Evolutionary conservation across 2,797 vertebrate species (phyloP).

Genomic region (Ctenopoma kingsleyae): DNA sequence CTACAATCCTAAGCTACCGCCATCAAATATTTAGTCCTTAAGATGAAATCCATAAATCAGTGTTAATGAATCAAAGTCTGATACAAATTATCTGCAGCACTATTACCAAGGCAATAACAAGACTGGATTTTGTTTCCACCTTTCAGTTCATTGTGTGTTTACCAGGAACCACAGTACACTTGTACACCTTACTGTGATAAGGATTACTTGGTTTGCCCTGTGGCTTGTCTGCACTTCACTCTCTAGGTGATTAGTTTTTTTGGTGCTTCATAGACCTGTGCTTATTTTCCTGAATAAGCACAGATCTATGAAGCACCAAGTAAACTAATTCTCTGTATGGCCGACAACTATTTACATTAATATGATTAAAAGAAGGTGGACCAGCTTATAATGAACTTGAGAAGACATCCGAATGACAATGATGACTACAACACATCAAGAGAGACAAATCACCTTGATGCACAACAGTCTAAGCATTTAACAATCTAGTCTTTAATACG

Average conservation of each 20-base stretch:
- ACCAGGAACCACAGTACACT: conserved; percentile 1
- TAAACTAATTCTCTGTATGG: conserved; percentile 61
- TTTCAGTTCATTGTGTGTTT: conserved; percentile 17
- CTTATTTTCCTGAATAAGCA: conserved; percentile 39
- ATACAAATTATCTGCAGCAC: conserved; percentile 26
- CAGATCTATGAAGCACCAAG: conserved; percentile 37
- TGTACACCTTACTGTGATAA: conserved; percentile 19
- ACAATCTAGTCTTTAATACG: background rate
- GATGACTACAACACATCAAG: conserved; percentile 4
- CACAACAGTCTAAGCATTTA: conserved; percentile 3
- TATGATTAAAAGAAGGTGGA: conserved; percentile 63
- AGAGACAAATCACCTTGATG: background rate
- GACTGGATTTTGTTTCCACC: conserved; percentile 17
- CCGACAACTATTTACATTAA: conserved; percentile 64
- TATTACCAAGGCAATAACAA: conserved; percentile 7
- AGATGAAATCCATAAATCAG: conserved; percentile 59
- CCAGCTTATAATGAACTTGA: conserved; percentile 34
- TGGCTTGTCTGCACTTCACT: conserved; percentile 30
- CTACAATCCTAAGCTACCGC: conserved; percentile 45
- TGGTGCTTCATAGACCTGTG: too few species aligned
- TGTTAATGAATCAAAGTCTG: conserved; percentile 38
- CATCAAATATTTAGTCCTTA: conserved; percentile 58
- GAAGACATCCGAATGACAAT: conserved; percentile 32
- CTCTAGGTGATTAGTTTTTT: conserved; percentile 14
- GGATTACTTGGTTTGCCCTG: conserved; percentile 24